Evolutionary conservation across 37 sponge, comb jelly and placozoan genomes (phyloP), one percentile per base, ranked within the genome.

Genomic region (Crambe crambe): DNA sequence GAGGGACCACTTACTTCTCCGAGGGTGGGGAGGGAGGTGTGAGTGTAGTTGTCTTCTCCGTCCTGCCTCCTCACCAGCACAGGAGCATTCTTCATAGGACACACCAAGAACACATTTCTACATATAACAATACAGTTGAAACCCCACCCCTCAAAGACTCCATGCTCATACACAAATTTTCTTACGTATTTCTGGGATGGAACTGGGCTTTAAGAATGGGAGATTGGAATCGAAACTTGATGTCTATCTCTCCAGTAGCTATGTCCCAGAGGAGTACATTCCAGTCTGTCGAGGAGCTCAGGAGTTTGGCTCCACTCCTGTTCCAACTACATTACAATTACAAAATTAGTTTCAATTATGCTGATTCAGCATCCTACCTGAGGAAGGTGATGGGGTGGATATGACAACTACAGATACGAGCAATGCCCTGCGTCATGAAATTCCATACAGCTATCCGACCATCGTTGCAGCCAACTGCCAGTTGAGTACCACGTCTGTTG

Each of bases 391-490:
- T 92, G 58, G 99, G 95, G 74, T 95, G 96, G 73, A 91, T 91
- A 72, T 98, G 99, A 56, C 73, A 81, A 37, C 81, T 85, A 71
- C 82, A 91, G 10, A 75, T 83, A 63, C 88, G 81, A n/a, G 99
- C 91, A 22, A 98, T 91, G 0, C 94, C 88, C 22, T 96, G 91
- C 2, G 99, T 98, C 83, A 98, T 89, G 64, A 98, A 91, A 73
- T 98, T 96, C 81, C 89, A 98, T 30, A 98, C 73, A 34, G 89
- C 94, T 22, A 98, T 89, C 1, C 99, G 75, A 9, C 99, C 99
- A 85, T 98, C 99, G 73, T 98, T 98, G 66, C 96, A 98, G 23
- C 99, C 99, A 23, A 96, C 96, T 31, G 99, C 99, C 34, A 98
- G 77, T 37, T 93, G 83, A 9, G 96, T 96, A 20, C 99, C 99